phyloP scores from a whole-genome alignment of 2,113 vertebrate genomes.

The Laterallus jamaicensis region DNA sequence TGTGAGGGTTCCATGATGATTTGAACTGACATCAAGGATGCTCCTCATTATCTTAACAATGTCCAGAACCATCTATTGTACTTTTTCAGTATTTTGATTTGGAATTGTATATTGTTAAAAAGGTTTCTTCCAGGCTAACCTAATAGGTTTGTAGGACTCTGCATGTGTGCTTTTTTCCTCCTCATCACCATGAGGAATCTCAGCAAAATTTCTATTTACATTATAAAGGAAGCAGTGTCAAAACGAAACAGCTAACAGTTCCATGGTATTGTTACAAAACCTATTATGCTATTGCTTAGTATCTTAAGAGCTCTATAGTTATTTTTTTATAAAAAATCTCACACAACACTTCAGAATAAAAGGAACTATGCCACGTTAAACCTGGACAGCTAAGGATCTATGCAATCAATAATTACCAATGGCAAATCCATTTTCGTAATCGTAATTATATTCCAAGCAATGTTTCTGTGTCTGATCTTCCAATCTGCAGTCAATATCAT shows the following conservation, averaged over 20 bases:
- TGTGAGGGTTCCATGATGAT: not conserved
- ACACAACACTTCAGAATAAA: not conserved
- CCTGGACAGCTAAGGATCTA: not conserved
- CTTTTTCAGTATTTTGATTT: not conserved
- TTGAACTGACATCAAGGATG: not conserved
- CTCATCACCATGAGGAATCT: not conserved
- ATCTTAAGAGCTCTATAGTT: not conserved
- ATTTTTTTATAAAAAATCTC: not conserved
- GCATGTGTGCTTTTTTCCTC: not conserved
- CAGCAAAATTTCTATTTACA: not conserved
- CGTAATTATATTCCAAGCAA: conserved; percentile 97
- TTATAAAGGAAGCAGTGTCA: not conserved
- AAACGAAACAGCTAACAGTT: not conserved
- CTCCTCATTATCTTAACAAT: not conserved
- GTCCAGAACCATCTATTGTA: not conserved
- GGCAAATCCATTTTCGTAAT: conserved; percentile 97
- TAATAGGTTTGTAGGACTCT: not conserved
- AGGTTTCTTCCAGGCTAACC: not conserved
- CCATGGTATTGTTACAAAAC: not conserved
- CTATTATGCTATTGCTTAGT: not conserved
- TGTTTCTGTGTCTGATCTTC: conserved; percentile 89
- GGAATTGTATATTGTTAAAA: not conserved
- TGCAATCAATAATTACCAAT: conserved; percentile 81
- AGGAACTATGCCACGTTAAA: not conserved
- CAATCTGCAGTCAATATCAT: conserved; percentile 90